Conservation (phyloP, 2,113 vertebrate species). For the Muntiacus reevesi region DNA sequence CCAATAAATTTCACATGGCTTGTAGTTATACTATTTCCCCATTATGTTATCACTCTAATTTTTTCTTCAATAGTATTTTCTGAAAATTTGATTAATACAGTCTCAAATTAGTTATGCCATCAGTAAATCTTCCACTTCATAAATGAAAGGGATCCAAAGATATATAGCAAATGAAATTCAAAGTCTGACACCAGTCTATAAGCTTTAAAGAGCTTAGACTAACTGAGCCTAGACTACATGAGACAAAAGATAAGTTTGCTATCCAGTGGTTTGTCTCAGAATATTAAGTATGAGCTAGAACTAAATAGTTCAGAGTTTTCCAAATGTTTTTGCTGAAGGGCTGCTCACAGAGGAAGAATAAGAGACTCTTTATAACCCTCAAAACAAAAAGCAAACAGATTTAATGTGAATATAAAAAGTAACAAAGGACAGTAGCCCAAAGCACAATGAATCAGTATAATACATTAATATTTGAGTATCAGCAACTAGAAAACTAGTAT, state of each 20-base stretch:
- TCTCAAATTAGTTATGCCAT: not conserved
- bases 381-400: not conserved
- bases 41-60: not conserved
- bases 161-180: constrained; percentile 1
- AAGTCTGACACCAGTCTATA: not conserved
- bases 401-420: not conserved
- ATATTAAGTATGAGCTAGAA: not conserved
- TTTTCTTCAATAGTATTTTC: not conserved
- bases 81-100: constrained; percentile 9
- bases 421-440: not conserved
- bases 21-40: not conserved
- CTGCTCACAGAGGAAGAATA: not conserved
- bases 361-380: not conserved
- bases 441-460: not conserved
- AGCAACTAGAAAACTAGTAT: not conserved
- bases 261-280: not conserved
- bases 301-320: not conserved
- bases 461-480: not conserved
- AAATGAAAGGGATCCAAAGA: constrained; percentile 35
- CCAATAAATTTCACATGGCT: not conserved
- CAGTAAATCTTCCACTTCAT: not conserved
- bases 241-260: not conserved
- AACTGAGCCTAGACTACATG: not conserved
- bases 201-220: not conserved
- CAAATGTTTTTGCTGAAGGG: constrained; percentile 1